Evolutionary conservation across 2,113 vertebrate species (phyloP).

Genomic region (Oenanthe oenanthe): DNA sequence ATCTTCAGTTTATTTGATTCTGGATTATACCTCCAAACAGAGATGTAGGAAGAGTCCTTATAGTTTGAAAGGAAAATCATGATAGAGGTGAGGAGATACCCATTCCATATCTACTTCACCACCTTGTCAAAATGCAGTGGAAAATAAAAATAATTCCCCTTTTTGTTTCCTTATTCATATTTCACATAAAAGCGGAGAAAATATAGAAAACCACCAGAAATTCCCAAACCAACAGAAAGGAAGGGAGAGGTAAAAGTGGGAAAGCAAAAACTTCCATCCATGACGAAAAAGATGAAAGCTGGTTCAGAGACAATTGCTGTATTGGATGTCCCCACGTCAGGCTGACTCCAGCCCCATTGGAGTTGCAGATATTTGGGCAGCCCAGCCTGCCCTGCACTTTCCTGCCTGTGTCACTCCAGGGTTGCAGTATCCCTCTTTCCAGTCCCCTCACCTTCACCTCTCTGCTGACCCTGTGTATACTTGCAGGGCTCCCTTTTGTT

Average conservation of each 20-base stretch:
- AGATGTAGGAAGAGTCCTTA: not conserved
- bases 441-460: not conserved
- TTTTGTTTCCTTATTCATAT: not conserved
- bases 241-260: not conserved
- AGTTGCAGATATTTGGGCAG: not conserved
- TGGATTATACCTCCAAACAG: not conserved
- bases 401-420: fast-evolving
- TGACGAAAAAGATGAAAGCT: fast-evolving
- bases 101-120: not conserved
- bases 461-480: not conserved
- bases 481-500: slow-evolving; percentile 45
- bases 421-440: not conserved
- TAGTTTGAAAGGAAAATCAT: not conserved
- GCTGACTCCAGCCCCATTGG: not conserved
- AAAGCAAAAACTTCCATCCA: not conserved
- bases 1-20: not conserved
- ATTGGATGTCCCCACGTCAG: not conserved
- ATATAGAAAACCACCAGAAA: not conserved
- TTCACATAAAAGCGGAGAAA: not conserved
- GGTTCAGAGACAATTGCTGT: not conserved
- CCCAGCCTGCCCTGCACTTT: not conserved
- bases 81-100: not conserved
- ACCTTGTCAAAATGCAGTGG: not conserved
- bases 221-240: not conserved
- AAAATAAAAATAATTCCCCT: not conserved